phyloP scores from a whole-genome alignment of 2,888 invertebrate genomes.

The Hirtodrosophila cameraria region DNA sequence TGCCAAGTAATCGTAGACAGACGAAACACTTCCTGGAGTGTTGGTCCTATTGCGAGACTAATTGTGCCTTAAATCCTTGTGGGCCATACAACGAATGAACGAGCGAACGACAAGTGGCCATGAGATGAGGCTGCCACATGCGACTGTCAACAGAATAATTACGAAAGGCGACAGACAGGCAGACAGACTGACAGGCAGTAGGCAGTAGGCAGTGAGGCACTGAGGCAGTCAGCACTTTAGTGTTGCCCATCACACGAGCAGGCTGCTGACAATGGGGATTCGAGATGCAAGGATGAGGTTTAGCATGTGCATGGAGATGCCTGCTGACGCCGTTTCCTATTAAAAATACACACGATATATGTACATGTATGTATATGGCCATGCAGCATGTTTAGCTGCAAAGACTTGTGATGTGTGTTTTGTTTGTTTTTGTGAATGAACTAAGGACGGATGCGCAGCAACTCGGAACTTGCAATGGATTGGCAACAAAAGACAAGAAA shows the following conservation, averaged over 20 bases:
- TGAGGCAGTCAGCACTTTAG: conserved; percentile 41
- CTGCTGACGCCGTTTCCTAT: conserved; percentile 63
- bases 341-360: conserved; percentile 52
- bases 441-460: conserved; percentile 3
- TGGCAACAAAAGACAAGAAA: conserved; percentile 57
- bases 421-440: conserved; percentile 4
- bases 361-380: not conserved
- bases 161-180: conserved; percentile 58
- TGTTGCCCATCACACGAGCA: conserved; percentile 1
- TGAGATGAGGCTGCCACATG: conserved; percentile 43
- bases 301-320: conserved; percentile 7
- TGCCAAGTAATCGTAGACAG: not conserved
- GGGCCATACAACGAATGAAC: no score
- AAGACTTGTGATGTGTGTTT: conserved; percentile 18
- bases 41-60: conserved; percentile 52
- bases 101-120: conserved; percentile 36
- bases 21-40: conserved; percentile 49
- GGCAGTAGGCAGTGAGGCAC: no score
- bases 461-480: conserved; percentile 22
- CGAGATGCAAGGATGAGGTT: conserved; percentile 6
- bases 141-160: conserved; percentile 59
- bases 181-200: conserved; percentile 48
- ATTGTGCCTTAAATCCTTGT: conserved; percentile 61
- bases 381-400: conserved; percentile 18
- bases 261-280: conserved; percentile 20